Conservation (phyloP, 2,797 vertebrate genomes). For the Neosilurus hyrtlii region DNA sequence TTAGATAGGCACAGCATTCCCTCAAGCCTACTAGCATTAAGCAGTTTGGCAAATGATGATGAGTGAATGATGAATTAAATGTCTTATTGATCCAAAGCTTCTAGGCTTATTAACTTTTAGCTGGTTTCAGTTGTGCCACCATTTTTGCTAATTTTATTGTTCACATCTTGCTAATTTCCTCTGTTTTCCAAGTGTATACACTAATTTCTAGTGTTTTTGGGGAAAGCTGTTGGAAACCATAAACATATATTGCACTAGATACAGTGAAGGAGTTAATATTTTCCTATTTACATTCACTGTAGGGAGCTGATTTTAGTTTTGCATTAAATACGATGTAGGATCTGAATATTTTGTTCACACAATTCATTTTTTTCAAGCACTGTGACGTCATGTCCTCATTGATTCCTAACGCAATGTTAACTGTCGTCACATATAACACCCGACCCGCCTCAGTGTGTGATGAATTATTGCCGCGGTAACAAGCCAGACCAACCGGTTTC, state of each 20-base stretch:
- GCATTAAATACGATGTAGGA: background rate
- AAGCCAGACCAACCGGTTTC: constrained; percentile 18
- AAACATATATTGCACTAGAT: background rate
- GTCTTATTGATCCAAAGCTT: background rate
- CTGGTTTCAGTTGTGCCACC: background rate
- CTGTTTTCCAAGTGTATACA: background rate
- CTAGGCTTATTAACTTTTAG: background rate
- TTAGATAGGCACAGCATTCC: too few relatives aligned
- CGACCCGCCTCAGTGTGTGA: constrained; percentile 5
- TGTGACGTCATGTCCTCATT: constrained; percentile 18
- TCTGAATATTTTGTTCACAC: background rate
- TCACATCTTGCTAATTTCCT: background rate
- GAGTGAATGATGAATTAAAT: too few relatives aligned
- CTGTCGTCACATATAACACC: constrained; percentile 21
- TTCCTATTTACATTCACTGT: background rate
- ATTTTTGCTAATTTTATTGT: background rate
- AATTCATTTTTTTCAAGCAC: background rate
- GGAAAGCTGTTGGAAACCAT: background rate
- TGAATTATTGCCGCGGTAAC: constrained; percentile 14
- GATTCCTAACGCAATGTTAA: background rate
- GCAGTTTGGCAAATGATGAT: too few relatives aligned
- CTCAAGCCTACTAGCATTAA: too few relatives aligned
- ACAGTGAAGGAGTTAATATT: background rate
- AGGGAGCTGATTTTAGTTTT: background rate
- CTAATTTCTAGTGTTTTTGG: background rate